phyloP scores from a whole-genome alignment of 2,113 vertebrate species.

The Mastomys coucha region DNA sequence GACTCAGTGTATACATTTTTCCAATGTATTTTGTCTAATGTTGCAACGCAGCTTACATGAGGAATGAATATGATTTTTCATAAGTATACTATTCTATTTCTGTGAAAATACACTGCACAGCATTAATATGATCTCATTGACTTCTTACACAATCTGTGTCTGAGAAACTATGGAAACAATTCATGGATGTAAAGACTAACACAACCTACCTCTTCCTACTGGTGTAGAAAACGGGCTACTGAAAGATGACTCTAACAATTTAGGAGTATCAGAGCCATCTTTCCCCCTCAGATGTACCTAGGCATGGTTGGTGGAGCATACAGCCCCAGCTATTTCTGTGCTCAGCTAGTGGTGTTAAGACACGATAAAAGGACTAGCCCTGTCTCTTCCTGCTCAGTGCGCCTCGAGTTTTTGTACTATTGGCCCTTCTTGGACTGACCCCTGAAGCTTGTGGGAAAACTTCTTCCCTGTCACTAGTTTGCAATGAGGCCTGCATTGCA shows the following conservation, averaged over 20 bases:
- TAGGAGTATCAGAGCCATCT: not conserved
- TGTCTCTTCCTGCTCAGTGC: not conserved
- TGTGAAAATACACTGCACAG: not conserved
- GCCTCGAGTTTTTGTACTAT: not conserved
- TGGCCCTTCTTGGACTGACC: slow-evolving; percentile 23
- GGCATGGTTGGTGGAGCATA: not conserved
- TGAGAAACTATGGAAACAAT: not conserved
- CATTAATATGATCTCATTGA: not conserved
- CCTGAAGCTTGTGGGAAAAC: slow-evolving; percentile 34
- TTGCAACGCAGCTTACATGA: not conserved
- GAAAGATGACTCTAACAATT: not conserved
- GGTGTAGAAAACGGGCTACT: not conserved
- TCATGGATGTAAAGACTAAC: not conserved
- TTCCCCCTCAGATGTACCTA: not conserved
- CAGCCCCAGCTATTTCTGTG: not conserved
- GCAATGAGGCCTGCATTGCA: not conserved
- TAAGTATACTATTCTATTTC: not conserved
- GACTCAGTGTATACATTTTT: not conserved
- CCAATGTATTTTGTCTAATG: slow-evolving; percentile 4
- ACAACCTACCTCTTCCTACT: not conserved
- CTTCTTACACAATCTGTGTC: not conserved
- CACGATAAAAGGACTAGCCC: not conserved
- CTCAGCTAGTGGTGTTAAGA: not conserved
- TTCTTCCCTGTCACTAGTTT: slow-evolving; percentile 16
- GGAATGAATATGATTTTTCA: not conserved